phyloP scores from a whole-genome alignment of 2,113 vertebrate genomes.

The Pelecanoides urinatrix region DNA sequence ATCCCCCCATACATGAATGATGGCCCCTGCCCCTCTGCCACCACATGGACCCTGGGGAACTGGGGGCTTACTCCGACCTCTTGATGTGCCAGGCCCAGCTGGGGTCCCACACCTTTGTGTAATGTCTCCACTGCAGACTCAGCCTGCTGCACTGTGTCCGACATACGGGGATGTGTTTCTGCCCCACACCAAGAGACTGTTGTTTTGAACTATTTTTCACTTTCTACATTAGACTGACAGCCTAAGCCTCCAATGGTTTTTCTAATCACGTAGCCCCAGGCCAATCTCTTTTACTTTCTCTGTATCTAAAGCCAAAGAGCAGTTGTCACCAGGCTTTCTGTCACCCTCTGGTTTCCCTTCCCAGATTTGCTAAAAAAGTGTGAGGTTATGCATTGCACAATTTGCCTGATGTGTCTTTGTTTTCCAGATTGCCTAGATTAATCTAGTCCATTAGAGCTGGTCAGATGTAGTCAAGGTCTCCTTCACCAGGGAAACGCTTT shows the following conservation, averaged over 20 bases:
- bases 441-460: background rate
- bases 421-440: background rate
- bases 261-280: background rate
- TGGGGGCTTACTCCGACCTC: fast-evolving
- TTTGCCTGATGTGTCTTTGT: background rate
- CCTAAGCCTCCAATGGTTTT: background rate
- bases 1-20: background rate
- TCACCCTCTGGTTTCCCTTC: background rate
- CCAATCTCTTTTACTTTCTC: background rate
- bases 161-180: background rate
- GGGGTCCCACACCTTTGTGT: background rate
- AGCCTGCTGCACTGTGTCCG: background rate
- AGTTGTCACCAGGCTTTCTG: background rate
- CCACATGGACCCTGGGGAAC: background rate
- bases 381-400: background rate
- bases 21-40: background rate
- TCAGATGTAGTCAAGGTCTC: background rate
- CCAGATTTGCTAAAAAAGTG: background rate
- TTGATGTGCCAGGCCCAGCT: background rate
- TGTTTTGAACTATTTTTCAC: background rate
- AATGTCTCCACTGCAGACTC: background rate
- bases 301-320: background rate
- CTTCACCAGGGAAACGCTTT: background rate
- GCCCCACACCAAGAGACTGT: background rate
- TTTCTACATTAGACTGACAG: background rate